These are phyloP conservation scores for Drosophila burlai DNA, from an alignment of 1,140 invertebrate genomes.

Conservation along the genomic window DNA sequence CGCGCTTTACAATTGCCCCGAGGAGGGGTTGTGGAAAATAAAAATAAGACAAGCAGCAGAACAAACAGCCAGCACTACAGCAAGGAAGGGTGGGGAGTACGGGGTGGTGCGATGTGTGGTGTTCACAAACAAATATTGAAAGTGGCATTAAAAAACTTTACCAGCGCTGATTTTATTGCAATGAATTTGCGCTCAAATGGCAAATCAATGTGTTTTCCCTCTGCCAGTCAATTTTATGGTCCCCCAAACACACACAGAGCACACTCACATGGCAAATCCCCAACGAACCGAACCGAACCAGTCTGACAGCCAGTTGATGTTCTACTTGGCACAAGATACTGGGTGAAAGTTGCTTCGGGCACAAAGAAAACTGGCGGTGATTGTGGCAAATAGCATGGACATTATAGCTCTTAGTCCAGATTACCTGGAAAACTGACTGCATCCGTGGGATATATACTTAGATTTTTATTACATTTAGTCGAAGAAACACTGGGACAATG, in stretches of 20 bases:
- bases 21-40: conserved; percentile 15
- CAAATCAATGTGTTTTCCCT: conserved; percentile 82
- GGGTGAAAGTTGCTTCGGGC: conserved; percentile 42
- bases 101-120: conserved; percentile 21
- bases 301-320: conserved; percentile 52
- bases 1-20: conserved; percentile 77
- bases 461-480: not conserved
- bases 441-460: conserved; percentile 1
- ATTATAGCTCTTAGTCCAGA: conserved; percentile 23
- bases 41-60: conserved; percentile 50
- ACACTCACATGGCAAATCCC: conserved; percentile 4
- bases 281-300: conserved; percentile 24
- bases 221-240: conserved; percentile 75
- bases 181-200: conserved; percentile 81
- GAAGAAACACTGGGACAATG: not conserved
- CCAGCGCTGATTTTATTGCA: conserved; percentile 77
- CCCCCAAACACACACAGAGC: conserved; percentile 2
- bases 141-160: conserved; percentile 79
- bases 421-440: conserved; percentile 17
- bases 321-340: conserved; percentile 48
- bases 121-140: conserved; percentile 81
- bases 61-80: conserved; percentile 33
- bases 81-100: not conserved
- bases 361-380: conserved; percentile 30
- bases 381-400: conserved; percentile 26